Base-by-base conservation (phyloP, 2,888 invertebrate genomes). In the Sarcophaga caerulescens region DNA sequence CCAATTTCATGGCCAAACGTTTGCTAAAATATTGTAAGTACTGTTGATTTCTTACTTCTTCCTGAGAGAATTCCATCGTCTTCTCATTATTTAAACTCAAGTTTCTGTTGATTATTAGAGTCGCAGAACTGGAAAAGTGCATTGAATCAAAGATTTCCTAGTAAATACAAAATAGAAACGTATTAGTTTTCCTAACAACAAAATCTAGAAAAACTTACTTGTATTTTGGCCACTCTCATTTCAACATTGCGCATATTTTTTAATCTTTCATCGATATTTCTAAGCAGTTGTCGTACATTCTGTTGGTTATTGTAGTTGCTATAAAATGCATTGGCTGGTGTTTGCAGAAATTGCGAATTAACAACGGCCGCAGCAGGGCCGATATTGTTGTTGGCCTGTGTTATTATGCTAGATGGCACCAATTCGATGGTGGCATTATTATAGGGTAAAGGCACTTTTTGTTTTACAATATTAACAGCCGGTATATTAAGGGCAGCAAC, bases 131-230 rank as follows among this genome's bases (percentile, higher is more conserved):
- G 5, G 89, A 89, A 44, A 92, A 91, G 73, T 93, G 91, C 88
- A 93, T 90, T 0, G 93, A 91, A 84, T 93, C 93, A 62, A 93
- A 93, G 81, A 93, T 92, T 90, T 93, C 93, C 93, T 93, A 75
- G 0, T 88, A 11, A 60, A 68, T 70, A 79, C 0, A 73, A 69
- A 69, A 35, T 44, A 45, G 35, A 21, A 14, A 11, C 21, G 47
- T 0, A n/a, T 80, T 79, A 19, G 2, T 45, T 23, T 23, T 68
- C 14, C 14, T 19, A 25, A 10, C 11, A n/a, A 71, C 23, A 45
- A 23, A 45, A 66, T 35, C 21, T 59, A 45, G 14, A 23, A 44
- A 65, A 52, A 73, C 75, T 88, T 62, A 93, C 93, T 89, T 93
- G 93, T 80, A 93, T 91, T 52, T 90, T 91, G 10, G 93, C 89